Conservation (phyloP, 1,140 invertebrate species). For the Lepidotrigona ventralis region DNA sequence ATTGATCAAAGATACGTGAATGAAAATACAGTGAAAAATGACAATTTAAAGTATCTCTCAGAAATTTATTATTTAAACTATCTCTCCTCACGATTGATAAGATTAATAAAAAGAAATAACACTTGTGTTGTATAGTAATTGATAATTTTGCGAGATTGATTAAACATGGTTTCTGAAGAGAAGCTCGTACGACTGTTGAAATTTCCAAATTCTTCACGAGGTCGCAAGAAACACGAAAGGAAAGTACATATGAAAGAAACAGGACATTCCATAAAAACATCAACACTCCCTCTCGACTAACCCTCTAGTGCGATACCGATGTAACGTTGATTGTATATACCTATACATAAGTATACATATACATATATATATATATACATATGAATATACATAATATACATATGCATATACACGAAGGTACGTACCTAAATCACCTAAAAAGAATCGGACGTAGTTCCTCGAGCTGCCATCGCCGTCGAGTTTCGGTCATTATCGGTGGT, state of each 20-base stretch:
- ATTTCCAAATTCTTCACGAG: not conserved
- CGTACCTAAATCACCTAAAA: constrained; percentile 28
- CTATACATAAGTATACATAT: constrained; percentile 51
- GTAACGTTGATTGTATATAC: constrained; percentile 53
- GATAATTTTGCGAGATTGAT: too few species aligned
- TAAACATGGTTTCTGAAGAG: too few species aligned
- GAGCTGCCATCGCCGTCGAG: constrained; percentile 5
- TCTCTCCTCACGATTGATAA: too few species aligned
- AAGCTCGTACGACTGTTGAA: too few species aligned
- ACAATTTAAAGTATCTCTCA: too few species aligned
- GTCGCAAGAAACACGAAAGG: not conserved
- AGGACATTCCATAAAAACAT: not conserved
- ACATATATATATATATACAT: constrained; percentile 31
- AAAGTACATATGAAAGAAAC: not conserved
- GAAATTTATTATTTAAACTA: too few species aligned
- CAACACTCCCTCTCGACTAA: not conserved
- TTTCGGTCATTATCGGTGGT: not conserved
- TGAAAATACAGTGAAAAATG: too few species aligned
- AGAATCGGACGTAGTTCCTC: not conserved
- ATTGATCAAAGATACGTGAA: too few species aligned
- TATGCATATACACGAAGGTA: constrained; percentile 40
- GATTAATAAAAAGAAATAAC: too few species aligned
- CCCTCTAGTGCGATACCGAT: constrained; percentile 14
- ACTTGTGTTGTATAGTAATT: too few species aligned
- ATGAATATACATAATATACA: constrained; percentile 51